A percentile compares a stretch with the other conserved stretches of the same genome.
Evolutionary conservation across 2,888 invertebrate genomes (phyloP).

Genomic region (Eucera pruinosa): DNA sequence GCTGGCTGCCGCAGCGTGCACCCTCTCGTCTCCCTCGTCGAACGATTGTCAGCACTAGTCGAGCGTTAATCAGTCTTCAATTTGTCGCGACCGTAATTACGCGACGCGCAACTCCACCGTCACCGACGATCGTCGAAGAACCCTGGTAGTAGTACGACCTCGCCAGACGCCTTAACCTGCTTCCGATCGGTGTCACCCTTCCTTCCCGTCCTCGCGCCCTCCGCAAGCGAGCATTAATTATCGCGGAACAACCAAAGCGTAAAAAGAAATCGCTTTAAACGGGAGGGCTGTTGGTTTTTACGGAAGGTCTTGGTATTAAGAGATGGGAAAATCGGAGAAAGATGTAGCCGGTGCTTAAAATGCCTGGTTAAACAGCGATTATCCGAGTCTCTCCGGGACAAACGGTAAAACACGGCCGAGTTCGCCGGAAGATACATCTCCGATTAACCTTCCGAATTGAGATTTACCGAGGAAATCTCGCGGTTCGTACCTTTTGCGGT

Average conservation of each 20-base stretch:
- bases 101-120: background rate
- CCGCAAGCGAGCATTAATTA: no score
- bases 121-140: background rate
- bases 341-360: no score
- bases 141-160: background rate
- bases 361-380: background rate
- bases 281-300: no score
- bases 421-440: constrained; percentile 4
- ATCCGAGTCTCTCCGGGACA: background rate
- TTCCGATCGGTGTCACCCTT: background rate
- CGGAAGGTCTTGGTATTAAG: no score
- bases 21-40: constrained; percentile 23
- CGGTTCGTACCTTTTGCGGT: constrained; percentile 4
- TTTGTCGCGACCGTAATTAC: constrained; percentile 33
- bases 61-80: constrained; percentile 41
- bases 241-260: no score
- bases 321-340: no score
- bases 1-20: constrained; percentile 5
- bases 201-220: no score
- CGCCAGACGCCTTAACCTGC: background rate
- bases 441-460: constrained; percentile 48
- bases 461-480: constrained; percentile 43
- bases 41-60: constrained; percentile 35
- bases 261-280: no score
- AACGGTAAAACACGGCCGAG: constrained; percentile 8